Conservation (phyloP, 2,113 vertebrate species). For the Progne subis region DNA sequence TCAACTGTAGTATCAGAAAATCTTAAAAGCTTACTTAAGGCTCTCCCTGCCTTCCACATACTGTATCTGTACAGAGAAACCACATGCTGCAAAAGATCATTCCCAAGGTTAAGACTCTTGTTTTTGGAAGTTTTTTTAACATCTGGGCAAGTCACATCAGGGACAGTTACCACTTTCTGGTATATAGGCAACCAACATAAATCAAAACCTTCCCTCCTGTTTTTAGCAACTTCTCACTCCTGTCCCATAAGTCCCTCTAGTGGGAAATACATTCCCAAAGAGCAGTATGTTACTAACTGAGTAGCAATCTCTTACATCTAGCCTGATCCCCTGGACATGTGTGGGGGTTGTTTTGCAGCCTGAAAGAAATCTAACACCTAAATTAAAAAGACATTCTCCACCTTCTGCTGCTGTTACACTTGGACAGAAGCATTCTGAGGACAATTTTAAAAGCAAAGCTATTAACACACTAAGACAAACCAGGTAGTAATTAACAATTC, state of each 20-base stretch:
- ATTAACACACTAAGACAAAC: background rate
- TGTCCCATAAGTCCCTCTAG: slow-evolving; percentile 41
- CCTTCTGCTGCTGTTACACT: background rate
- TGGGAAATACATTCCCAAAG: background rate
- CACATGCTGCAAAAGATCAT: background rate
- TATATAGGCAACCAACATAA: background rate
- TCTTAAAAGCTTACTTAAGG: background rate
- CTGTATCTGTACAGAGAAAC: background rate
- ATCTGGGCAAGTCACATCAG: background rate
- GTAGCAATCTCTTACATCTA: background rate
- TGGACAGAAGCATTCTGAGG: background rate
- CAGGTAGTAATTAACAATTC: background rate
- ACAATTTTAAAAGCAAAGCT: background rate
- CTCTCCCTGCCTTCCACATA: background rate
- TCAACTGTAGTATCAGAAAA: background rate
- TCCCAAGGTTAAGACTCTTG: background rate
- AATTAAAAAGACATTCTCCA: background rate
- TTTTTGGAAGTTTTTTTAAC: background rate
- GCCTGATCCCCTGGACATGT: background rate
- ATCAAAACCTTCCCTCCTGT: background rate
- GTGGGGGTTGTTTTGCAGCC: background rate
- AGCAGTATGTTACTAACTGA: fast-evolving
- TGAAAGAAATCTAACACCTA: background rate
- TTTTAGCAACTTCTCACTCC: background rate
- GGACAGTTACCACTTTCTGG: background rate